Evolutionary conservation across 2,888 invertebrate species (phyloP), one percentile per base, ranked within the genome.

Genomic region (Orthosia gracilis): DNA sequence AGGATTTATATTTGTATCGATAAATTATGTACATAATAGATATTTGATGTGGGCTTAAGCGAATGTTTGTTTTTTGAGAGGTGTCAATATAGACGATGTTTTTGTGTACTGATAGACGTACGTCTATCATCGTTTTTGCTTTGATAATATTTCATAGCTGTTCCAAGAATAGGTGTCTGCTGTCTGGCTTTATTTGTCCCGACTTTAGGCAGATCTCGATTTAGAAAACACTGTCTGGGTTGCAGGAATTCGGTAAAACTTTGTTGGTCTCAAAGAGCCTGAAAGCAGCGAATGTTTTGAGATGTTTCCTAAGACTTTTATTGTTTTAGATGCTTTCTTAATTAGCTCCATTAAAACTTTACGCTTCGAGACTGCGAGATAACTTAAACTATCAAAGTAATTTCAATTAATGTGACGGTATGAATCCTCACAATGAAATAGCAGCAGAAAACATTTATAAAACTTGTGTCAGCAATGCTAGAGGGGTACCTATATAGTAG

Each of bases 11-110:
- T 59, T 58, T 63, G 65, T 72, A 61, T 76, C 49, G n/a, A 82
- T 77, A 76, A 81, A 76, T 78, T 61, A 67, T 76, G 82, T 78
- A 68, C 58, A 76, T 64, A 55, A 50, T 31, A 55, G 4, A 66
- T 82, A n/a, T 79, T 66, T 76, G 23, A 78, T 62, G 69, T 76
- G 55, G 65, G 66, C 50, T 76, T 63, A 12, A 2, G 4, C 13
- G 49, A 73, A 73, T 73, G 62, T 73, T 76, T 79, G 40, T 49
- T 17, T 52, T 73, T 3, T 13, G 40, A 73, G 26, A 59, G 13
- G 63, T 76, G 52, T 59, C 63, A 52, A 54, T 80, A 18, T 18
- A 49, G 31, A 64, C 52, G 17, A 21, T 76, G 18, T 67, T 77
- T 55, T 23, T 59, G 45, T 52, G 21, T 15, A n/a, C n/a, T n/a